Evolutionary conservation across 2,113 vertebrate species (phyloP).

Genomic region (Mastomys natalensis): DNA sequence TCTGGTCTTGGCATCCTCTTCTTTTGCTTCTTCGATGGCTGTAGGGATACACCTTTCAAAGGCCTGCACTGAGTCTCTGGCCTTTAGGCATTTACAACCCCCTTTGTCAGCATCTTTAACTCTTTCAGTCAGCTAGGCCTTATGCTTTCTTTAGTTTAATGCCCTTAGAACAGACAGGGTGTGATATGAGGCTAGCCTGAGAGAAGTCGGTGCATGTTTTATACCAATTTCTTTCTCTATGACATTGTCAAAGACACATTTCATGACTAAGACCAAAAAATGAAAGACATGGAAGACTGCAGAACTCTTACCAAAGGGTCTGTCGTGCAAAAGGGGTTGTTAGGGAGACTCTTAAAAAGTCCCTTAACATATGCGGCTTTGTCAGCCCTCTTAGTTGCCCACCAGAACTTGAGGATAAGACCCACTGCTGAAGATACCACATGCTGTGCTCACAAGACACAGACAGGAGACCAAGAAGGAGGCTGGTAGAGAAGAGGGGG

Average conservation of each 20-base stretch:
- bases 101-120: not conserved
- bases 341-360: not conserved
- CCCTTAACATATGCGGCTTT: not conserved
- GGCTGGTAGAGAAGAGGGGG: not conserved
- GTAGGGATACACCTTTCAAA: not conserved
- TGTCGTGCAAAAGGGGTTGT: not conserved
- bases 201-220: not conserved
- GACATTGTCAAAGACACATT: not conserved
- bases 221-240: not conserved
- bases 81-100: not conserved
- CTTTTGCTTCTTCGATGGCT: too few relatives aligned
- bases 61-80: not conserved
- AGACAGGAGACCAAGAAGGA: not conserved
- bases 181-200: not conserved
- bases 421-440: not conserved
- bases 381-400: not conserved
- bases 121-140: not conserved
- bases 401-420: too few relatives aligned
- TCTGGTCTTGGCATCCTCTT: too few relatives aligned
- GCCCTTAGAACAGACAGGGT: not conserved
- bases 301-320: not conserved
- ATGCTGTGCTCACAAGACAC: not conserved
- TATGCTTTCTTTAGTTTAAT: not conserved
- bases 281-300: not conserved
- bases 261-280: not conserved